Base-by-base conservation (phyloP, 2,113 vertebrate species). In the Neotoma lepida region DNA sequence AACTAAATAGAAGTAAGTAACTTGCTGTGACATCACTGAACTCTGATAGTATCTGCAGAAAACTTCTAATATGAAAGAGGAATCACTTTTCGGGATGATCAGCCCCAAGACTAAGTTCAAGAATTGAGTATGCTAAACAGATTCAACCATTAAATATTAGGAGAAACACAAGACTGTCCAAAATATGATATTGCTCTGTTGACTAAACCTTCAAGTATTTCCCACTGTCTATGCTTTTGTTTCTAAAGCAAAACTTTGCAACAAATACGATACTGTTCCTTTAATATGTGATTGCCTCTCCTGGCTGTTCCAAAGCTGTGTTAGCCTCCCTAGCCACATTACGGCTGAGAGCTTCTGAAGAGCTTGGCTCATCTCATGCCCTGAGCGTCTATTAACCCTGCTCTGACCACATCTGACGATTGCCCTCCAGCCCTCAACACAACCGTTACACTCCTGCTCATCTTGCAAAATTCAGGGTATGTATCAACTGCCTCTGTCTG, bases 171-270 rank as follows among this genome's bases (percentile, higher is more conserved):
- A 86, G 54, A 85, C n/a, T 80, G 46, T 84, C 78, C 61, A 82
- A 94, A 95, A 81, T 46, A 39, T 80, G 4, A 54, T 78, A 76
- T 0, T 90, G 22, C 44, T 92, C 39, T 81, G 77, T 28, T 84
- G 24, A 84, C 33, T 73, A 89, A 93, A 93, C 30, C 64, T 49
- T 92, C 73, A 86, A 77, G 41, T 26, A 26, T 80, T 89, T 24
- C 13, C n/a, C 44, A 87, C 9, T 85, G 15, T 49, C 61, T 49
- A 54, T 1, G 2, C 80, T 35, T 12, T 35, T 71, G 35, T 39
- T 81, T 88, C 86, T 54, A 51, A 77, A 85, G 49, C 12, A 88
- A 96, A 93, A 94, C 20, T 93, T 44, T 81, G 56, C 35, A 82
- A 94, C 28, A 30, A 46, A 95, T 33, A 85, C 1, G 46, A 28